These are phyloP conservation scores for Pelobates fuscus DNA, from an alignment of 2,113 vertebrate species.

Conservation along the genomic window DNA sequence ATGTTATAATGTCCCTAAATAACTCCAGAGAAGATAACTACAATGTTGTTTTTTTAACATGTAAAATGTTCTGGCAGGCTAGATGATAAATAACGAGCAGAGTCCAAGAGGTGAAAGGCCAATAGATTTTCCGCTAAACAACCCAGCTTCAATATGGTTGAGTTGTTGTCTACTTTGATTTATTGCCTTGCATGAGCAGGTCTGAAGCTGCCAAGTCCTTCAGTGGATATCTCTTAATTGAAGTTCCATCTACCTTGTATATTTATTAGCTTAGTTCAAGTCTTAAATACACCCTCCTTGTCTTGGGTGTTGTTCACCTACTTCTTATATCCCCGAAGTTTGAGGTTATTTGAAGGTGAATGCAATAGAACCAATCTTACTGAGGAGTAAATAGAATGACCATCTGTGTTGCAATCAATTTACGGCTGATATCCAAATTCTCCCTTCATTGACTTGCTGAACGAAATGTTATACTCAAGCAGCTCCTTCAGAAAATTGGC, in stretches of 20 bases:
- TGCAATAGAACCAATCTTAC: slow-evolving; percentile 46
- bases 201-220: slow-evolving; percentile 19
- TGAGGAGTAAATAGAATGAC: slow-evolving; percentile 38
- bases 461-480: neutral
- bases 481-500: slow-evolving; percentile 29
- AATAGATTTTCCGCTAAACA: slow-evolving; percentile 59
- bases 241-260: slow-evolving; percentile 3
- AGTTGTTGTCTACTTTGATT: slow-evolving; percentile 59
- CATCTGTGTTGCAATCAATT: slow-evolving; percentile 37
- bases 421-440: slow-evolving; percentile 42
- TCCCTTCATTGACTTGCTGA: neutral
- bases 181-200: slow-evolving; percentile 52
- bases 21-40: neutral
- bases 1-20: neutral
- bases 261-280: neutral
- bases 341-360: slow-evolving; percentile 54
- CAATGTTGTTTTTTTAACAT: slow-evolving; percentile 16
- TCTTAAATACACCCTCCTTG: neutral
- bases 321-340: neutral
- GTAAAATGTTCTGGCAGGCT: slow-evolving; percentile 22
- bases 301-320: neutral
- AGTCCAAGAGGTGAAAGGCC: slow-evolving; percentile 54
- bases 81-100: slow-evolving; percentile 50
- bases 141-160: slow-evolving; percentile 56
- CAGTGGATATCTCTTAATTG: slow-evolving; percentile 19